Evolutionary conservation across 2,888 invertebrate genomes (phyloP).

Genomic region (Ceriagrion tenellum): DNA sequence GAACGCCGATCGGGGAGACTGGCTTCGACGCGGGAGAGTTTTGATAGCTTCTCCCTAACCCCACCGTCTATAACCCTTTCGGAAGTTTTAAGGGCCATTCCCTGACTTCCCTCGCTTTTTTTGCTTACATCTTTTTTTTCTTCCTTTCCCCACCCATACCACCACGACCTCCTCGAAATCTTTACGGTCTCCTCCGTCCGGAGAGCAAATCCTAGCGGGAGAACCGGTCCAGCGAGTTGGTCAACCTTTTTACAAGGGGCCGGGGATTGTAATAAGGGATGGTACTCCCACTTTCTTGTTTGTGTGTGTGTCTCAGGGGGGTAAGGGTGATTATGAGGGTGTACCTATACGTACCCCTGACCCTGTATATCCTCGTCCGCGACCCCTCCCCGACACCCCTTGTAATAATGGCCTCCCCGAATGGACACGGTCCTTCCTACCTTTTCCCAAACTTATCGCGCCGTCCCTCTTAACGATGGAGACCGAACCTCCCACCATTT

Average conservation of each 20-base stretch:
- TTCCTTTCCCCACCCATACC: neutral
- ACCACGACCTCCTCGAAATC: neutral
- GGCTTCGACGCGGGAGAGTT: slow-evolving; percentile 25
- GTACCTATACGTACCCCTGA: neutral
- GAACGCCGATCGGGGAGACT: neutral
- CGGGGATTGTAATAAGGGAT: slow-evolving; percentile 50
- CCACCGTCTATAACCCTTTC: neutral
- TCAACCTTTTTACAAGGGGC: slow-evolving; percentile 59
- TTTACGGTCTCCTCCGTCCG: neutral
- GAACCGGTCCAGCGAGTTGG: slow-evolving; percentile 55
- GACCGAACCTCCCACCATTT: slow-evolving; percentile 17
- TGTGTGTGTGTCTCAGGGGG: slow-evolving; percentile 21
- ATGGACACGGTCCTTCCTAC: slow-evolving; percentile 44
- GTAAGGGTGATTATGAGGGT: slow-evolving; percentile 53
- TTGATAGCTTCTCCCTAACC: slow-evolving; percentile 31
- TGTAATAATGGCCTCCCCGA: neutral
- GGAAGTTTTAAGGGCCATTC: slow-evolving; percentile 6
- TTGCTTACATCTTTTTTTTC: neutral
- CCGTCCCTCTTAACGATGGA: neutral
- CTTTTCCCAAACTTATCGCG: too few relatives aligned
- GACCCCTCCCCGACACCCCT: neutral
- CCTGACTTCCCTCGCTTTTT: neutral
- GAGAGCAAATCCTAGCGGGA: neutral
- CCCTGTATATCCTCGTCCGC: neutral
- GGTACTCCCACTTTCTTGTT: neutral